These are phyloP conservation scores for Laothoe populi DNA, from an alignment of 2,888 invertebrate genomes.

Conservation along the genomic window DNA sequence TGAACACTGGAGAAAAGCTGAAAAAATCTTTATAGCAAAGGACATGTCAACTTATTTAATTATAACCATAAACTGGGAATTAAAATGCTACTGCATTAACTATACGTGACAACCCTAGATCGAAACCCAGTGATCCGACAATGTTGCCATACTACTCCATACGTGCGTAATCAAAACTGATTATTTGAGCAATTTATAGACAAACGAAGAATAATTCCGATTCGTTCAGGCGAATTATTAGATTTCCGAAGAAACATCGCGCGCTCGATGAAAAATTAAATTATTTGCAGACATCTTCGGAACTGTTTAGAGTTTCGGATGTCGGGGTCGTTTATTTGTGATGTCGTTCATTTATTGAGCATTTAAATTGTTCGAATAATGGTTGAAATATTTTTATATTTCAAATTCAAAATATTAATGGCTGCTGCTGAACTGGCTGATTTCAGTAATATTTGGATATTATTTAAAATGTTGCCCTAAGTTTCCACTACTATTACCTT, in stretches of 20 bases:
- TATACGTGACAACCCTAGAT: background rate
- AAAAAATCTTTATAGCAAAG: too few relatives aligned
- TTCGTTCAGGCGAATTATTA: constrained; percentile 52
- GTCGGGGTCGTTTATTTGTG: constrained; percentile 32
- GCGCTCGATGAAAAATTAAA: constrained; percentile 44
- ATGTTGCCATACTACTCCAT: constrained; percentile 4
- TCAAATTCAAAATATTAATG: background rate
- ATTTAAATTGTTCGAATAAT: background rate
- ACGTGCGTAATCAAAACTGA: constrained; percentile 31
- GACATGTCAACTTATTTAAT: too few relatives aligned
- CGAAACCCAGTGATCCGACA: background rate
- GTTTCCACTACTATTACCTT: too few relatives aligned
- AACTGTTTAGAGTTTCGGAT: constrained; percentile 35
- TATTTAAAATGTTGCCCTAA: too few relatives aligned
- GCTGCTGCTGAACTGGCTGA: too few relatives aligned
- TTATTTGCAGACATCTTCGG: constrained; percentile 38
- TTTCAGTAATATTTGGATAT: too few relatives aligned
- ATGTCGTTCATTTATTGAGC: constrained; percentile 32
- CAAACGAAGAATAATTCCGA: constrained; percentile 41
- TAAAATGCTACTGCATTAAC: too few relatives aligned
- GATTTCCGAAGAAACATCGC: constrained; percentile 48
- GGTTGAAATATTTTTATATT: background rate
- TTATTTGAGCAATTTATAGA: constrained; percentile 50
- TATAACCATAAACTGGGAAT: background rate
- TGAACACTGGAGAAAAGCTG: too few relatives aligned